Conservation (phyloP, 2,113 vertebrate genomes). For the Tetrao urogallus region DNA sequence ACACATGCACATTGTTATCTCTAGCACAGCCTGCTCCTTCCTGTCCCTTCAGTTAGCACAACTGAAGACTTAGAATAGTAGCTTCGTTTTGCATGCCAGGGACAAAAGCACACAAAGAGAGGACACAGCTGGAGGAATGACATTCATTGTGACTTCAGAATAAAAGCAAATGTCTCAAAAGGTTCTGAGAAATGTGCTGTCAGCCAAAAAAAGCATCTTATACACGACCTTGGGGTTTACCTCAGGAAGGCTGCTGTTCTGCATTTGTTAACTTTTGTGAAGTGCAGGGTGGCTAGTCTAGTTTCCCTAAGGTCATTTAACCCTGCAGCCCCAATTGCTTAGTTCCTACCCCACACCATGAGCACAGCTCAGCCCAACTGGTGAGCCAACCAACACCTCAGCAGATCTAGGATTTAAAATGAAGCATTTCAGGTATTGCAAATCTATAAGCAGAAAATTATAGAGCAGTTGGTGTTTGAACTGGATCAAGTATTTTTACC, state of each 20-base stretch:
- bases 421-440: neutral
- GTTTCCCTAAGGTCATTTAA: neutral
- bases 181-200: neutral
- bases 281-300: neutral
- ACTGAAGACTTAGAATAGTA: neutral
- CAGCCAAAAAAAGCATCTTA: neutral
- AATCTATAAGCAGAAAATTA: neutral
- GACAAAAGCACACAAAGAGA: neutral
- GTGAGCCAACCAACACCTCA: neutral
- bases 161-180: neutral
- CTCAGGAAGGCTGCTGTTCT: neutral
- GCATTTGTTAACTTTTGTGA: neutral
- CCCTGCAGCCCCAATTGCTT: fast-evolving
- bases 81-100: neutral
- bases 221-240: neutral
- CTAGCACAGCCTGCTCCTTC: neutral
- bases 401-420: neutral
- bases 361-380: neutral
- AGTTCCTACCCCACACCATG: neutral
- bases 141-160: neutral
- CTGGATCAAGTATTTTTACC: neutral
- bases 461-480: neutral
- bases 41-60: neutral
- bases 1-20: neutral
- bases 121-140: neutral